Conservation (phyloP, 2,113 vertebrate genomes). For the Chunga burmeisteri region DNA sequence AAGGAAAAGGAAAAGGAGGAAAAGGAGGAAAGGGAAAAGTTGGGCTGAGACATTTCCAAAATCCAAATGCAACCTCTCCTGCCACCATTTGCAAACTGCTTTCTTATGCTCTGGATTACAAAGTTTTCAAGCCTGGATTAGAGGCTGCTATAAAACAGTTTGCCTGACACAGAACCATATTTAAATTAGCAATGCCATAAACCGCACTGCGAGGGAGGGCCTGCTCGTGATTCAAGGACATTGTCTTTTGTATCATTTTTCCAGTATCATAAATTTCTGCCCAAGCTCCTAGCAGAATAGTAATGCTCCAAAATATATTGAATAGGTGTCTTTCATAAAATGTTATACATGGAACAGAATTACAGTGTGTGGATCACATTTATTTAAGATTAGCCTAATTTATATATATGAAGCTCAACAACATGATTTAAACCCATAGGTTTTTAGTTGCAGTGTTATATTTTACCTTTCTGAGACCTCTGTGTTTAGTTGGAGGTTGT, state of each 20-base stretch:
- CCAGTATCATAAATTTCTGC: slow-evolving; percentile 31
- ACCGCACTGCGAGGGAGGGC: neutral
- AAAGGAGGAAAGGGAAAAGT: neutral
- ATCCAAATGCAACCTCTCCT: neutral
- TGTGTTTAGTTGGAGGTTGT: neutral
- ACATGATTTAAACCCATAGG: neutral
- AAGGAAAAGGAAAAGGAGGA: no score
- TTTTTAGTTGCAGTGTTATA: neutral
- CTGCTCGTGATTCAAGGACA: slow-evolving; percentile 32
- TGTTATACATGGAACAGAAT: neutral
- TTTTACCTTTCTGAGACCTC: neutral
- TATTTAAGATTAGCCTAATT: slow-evolving; percentile 20
- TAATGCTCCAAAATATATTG: neutral
- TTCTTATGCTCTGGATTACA: neutral
- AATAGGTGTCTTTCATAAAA: slow-evolving; percentile 29
- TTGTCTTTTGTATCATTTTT: slow-evolving; percentile 20
- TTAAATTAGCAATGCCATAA: slow-evolving; percentile 63
- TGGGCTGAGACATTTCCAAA: neutral
- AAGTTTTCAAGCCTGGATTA: slow-evolving; percentile 26
- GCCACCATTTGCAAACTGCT: neutral
- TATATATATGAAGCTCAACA: neutral
- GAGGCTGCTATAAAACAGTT: slow-evolving; percentile 41
- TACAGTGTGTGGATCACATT: neutral
- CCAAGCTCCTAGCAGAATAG: neutral
- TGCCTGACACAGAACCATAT: slow-evolving; percentile 21